Conservation (phyloP, 1,140 invertebrate genomes). For the Leptinotarsa undecemlineata region DNA sequence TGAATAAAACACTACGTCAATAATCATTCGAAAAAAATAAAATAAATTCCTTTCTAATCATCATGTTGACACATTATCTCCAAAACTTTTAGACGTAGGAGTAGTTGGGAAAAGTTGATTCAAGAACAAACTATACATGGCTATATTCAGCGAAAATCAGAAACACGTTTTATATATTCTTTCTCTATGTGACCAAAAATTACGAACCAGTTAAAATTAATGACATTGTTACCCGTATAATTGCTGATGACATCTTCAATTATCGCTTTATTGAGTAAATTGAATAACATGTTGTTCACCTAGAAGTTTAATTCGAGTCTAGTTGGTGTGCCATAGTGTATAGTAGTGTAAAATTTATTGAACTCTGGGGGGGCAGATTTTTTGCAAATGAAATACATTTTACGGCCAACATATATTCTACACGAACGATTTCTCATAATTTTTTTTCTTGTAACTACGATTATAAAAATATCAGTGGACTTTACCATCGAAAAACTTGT, state of each 20-base stretch:
- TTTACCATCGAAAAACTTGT: no score
- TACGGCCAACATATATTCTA: no score
- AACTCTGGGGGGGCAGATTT: neutral
- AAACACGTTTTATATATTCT: neutral
- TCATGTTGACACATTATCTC: neutral
- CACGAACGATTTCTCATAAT: no score
- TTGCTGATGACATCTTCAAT: conserved; percentile 17
- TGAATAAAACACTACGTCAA: no score
- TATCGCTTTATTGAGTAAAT: conserved; percentile 1
- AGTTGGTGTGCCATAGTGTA: neutral
- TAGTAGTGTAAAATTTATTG: neutral
- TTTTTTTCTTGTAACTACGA: no score
- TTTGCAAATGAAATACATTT: no score
- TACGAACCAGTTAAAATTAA: conserved; percentile 7
- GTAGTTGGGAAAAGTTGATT: neutral
- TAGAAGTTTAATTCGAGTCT: conserved; percentile 15
- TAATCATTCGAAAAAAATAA: no score
- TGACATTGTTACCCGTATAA: conserved; percentile 8
- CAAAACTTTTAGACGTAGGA: neutral
- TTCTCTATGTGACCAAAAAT: neutral
- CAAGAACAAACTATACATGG: neutral
- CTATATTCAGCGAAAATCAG: neutral
- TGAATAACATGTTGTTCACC: conserved; percentile 20
- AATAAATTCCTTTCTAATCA: neutral
- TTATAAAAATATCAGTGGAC: no score